Evolutionary conservation across 2,888 invertebrate genomes (phyloP), one percentile per base, ranked within the genome.

Genomic region (Drosophila peninsularis): DNA sequence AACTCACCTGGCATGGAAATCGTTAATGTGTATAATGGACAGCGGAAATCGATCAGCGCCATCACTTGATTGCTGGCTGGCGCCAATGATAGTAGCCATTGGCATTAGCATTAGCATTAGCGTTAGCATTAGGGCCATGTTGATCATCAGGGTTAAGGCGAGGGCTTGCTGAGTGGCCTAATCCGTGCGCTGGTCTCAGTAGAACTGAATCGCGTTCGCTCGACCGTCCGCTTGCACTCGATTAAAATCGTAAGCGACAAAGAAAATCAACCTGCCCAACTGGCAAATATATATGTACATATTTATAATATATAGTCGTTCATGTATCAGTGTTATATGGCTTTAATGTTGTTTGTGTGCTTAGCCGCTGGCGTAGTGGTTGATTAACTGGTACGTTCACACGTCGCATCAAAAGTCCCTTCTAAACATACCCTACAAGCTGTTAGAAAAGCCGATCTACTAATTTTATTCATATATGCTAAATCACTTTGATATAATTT

Each of bases 11-110:
- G 92, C 92, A 71, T 92, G 92, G 62, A 92, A 91, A 74, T 92
- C 92, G 74, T 92, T 92, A 17, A 92, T 91, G 62, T 92, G 92
- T 63, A 92, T 91, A 13, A 92, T 90, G 47, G 92, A 89, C 37
- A 92, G 34, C 3, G 92, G 91, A 82, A 91, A 92, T 7, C 86
- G 52, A 45, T 90, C 85, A 10, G 65, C 62, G 2, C 57, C 68
- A 5, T 69, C 71, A 6, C 11, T 55, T 32, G 45, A n/a, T 10
- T 36, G 17, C 6, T 30, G 14, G 2, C 30, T 45, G 24, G 32
- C 19, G 21, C 45, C 44, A 50, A 9, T 21, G n/a, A 50, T 17
- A 10, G 45, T 27, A 0, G 65, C 9, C 11, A 65, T 14, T 19
- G 67, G 37, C 14, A 47, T 30, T 47, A 47, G 45, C 45, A 45